A percentile compares a stretch with the other conserved stretches of the same genome.
Evolutionary conservation across 2,888 invertebrate species (phyloP).

Genomic region (Pyralis farinalis): DNA sequence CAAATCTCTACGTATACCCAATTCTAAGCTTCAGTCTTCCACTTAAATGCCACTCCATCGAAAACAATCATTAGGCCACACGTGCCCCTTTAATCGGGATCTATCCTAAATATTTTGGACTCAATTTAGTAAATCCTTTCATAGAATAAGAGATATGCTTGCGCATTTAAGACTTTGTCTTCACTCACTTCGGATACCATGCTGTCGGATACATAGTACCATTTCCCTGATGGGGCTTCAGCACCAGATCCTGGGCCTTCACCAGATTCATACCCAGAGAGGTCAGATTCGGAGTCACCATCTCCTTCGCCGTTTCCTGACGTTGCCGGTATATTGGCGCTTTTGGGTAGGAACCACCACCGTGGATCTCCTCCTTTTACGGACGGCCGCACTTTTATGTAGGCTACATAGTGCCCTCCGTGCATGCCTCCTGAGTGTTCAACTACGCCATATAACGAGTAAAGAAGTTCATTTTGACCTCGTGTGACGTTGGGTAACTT

Average conservation of each 20-base stretch:
- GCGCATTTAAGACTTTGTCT: slow-evolving; percentile 89
- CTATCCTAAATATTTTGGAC: background rate
- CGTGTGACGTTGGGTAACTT: slow-evolving; percentile 82
- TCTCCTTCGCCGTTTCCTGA: slow-evolving; percentile 56
- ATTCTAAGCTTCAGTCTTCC: slow-evolving; percentile 57
- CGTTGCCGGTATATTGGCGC: slow-evolving; percentile 76
- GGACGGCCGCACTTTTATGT: slow-evolving; percentile 91
- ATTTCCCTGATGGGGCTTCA: slow-evolving; percentile 85
- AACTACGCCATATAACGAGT: slow-evolving; percentile 96
- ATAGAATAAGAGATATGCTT: slow-evolving; percentile 98
- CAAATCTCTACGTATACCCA: slow-evolving; percentile 29
- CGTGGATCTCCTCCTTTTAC: slow-evolving; percentile 83
- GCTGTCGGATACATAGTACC: slow-evolving; percentile 97
- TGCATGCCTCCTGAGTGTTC: slow-evolving; percentile 96
- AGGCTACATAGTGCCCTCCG: slow-evolving; percentile 94
- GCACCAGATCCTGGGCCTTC: slow-evolving; percentile 55
- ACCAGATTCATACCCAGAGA: slow-evolving; percentile 79
- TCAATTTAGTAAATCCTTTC: slow-evolving; percentile 89
- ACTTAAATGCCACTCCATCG: slow-evolving; percentile 56
- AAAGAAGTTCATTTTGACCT: slow-evolving; percentile 86
- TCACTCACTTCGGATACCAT: slow-evolving; percentile 91
- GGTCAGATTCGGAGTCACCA: slow-evolving; percentile 78
- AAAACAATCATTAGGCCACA: slow-evolving; percentile 31
- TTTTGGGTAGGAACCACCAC: slow-evolving; percentile 87
- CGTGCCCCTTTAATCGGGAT: background rate